These are phyloP conservation scores for Sphyrna mokarran DNA, from an alignment of 2,113 vertebrate species.

Conservation along the genomic window DNA sequence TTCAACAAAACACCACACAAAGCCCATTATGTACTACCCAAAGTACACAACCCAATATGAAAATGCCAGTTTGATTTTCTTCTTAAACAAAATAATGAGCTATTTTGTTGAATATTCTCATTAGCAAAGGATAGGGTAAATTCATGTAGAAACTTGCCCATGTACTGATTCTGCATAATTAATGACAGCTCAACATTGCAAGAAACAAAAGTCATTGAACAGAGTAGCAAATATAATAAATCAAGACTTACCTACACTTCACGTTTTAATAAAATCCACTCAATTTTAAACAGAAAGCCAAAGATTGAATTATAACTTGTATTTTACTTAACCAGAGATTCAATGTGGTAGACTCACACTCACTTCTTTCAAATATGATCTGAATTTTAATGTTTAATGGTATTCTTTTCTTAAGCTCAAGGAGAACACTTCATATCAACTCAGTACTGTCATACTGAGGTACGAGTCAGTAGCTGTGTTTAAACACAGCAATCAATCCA, in stretches of 20 bases:
- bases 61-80: background rate
- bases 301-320: background rate
- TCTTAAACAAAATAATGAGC: background rate
- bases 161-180: background rate
- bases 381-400: background rate
- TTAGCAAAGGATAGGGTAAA: background rate
- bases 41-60: background rate
- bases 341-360: background rate
- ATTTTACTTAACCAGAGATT: background rate
- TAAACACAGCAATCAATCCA: too few relatives aligned
- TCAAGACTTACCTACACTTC: background rate
- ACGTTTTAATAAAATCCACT: background rate
- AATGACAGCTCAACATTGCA: background rate
- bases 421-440: background rate
- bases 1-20: background rate
- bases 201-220: background rate
- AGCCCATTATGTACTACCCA: background rate
- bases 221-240: background rate
- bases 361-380: background rate
- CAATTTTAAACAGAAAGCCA: background rate
- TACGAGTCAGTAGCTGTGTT: background rate
- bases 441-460: background rate
- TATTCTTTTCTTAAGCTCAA: background rate
- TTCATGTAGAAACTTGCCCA: background rate
- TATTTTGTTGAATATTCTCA: background rate